A percentile compares a stretch with the other conserved stretches of the same genome.
Conservation (phyloP, 2,888 invertebrate species). For the Chelonus formosanus region DNA sequence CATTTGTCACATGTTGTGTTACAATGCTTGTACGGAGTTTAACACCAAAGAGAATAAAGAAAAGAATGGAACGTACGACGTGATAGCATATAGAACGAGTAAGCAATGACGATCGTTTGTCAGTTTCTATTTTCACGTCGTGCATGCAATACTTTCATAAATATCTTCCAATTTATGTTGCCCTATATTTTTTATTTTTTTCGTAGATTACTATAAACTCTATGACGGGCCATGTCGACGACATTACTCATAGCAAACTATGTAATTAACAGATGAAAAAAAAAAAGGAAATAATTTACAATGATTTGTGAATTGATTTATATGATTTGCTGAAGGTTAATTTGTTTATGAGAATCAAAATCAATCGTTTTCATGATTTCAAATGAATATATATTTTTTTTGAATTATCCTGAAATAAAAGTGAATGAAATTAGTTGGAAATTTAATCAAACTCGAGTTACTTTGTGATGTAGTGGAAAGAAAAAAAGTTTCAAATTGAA, state of each 20-base stretch:
- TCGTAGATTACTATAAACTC: slow-evolving; percentile 57
- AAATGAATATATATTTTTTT: no score
- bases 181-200: slow-evolving; percentile 1
- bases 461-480: no score
- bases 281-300: no score
- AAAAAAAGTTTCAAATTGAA: no score
- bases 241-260: slow-evolving; percentile 7
- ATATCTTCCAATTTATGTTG: slow-evolving; percentile 20
- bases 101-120: slow-evolving; percentile 42
- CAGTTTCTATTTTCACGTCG: slow-evolving; percentile 24
- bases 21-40: slow-evolving; percentile 54
- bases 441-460: no score
- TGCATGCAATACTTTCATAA: slow-evolving; percentile 16
- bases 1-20: slow-evolving; percentile 59
- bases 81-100: slow-evolving; percentile 50
- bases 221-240: slow-evolving; percentile 50
- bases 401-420: no score
- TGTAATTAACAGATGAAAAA: not conserved
- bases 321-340: not conserved
- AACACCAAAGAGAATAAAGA: slow-evolving; percentile 38
- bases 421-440: no score
- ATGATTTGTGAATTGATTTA: not conserved
- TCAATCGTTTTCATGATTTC: no score
- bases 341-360: not conserved
- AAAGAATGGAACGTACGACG: slow-evolving; percentile 37